A percentile compares a stretch with the other conserved stretches of the same genome.
Conservation (phyloP, 2,888 invertebrate species). For the Drosophila peninsularis region DNA sequence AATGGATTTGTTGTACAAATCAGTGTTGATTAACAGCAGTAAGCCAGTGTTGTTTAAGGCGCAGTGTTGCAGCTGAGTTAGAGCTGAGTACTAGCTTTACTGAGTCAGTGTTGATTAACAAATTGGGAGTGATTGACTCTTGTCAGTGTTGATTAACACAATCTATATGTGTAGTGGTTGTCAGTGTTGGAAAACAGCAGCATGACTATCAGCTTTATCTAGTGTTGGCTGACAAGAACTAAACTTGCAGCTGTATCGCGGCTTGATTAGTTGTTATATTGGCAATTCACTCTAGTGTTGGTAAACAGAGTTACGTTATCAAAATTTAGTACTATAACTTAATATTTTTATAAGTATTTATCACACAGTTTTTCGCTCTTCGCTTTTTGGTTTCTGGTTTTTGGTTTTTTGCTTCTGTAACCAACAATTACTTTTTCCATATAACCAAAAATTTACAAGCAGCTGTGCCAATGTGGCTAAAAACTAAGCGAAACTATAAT, state of each 20-base stretch:
- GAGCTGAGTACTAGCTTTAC: no score
- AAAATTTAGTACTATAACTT: background rate
- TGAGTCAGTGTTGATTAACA: no score
- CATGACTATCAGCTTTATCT: rapidly evolving
- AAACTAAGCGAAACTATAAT: constrained; percentile 69
- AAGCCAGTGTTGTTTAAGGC: no score
- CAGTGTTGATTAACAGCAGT: constrained; percentile 1
- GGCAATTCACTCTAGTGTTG: no score
- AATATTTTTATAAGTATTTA: constrained; percentile 1
- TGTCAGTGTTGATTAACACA: background rate
- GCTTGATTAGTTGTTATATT: background rate
- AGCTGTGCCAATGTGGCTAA: constrained; percentile 39
- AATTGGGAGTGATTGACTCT: no score
- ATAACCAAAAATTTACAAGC: constrained; percentile 45
- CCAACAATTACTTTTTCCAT: constrained; percentile 19
- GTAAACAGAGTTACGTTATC: background rate
- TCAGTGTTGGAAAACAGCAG: background rate
- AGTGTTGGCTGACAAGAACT: background rate
- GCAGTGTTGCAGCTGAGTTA: no score
- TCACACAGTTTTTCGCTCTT: background rate
- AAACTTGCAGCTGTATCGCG: background rate
- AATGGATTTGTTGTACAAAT: background rate
- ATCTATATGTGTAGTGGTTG: background rate
- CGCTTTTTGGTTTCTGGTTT: no score
- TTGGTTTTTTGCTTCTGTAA: background rate